These are phyloP conservation scores for Mimachlamys varia DNA, from an alignment of 2,888 invertebrate genomes.

Conservation along the genomic window DNA sequence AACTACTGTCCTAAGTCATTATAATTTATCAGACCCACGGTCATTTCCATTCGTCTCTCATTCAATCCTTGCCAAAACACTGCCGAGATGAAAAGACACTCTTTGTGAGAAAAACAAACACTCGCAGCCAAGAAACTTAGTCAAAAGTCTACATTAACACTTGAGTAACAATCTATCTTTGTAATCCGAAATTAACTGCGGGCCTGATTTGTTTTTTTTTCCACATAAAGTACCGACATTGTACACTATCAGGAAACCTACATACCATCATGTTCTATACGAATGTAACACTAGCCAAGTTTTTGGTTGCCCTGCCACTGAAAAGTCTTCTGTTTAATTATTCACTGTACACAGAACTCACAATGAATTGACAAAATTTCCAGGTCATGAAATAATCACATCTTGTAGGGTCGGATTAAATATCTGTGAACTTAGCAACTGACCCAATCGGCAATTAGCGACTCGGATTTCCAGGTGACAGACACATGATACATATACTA, in stretches of 20 bases:
- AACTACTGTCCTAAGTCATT: slow-evolving; percentile 24
- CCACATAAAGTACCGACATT: not conserved
- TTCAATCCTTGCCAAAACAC: not conserved
- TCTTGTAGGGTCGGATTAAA: not conserved
- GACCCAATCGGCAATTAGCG: not conserved
- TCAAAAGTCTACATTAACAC: not conserved
- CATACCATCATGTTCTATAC: slow-evolving; percentile 17
- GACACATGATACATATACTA: not conserved
- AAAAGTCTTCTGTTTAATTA: not conserved
- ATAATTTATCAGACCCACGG: not conserved
- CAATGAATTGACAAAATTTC: slow-evolving; percentile 34
- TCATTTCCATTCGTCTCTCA: not conserved
- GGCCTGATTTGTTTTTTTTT: not conserved
- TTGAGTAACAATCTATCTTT: not conserved
- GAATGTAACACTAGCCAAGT: slow-evolving; percentile 10
- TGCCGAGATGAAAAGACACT: not conserved
- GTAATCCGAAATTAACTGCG: not conserved
- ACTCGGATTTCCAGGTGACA: not conserved
- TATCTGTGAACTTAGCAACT: slow-evolving; percentile 1
- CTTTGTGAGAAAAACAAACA: not conserved
- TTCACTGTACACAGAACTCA: not conserved
- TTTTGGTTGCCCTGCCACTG: not conserved
- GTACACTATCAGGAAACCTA: not conserved
- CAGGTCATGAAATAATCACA: not conserved
- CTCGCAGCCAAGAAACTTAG: not conserved